Evolutionary conservation across 1,140 invertebrate species (phyloP).

Genomic region (Bombus turneri): DNA sequence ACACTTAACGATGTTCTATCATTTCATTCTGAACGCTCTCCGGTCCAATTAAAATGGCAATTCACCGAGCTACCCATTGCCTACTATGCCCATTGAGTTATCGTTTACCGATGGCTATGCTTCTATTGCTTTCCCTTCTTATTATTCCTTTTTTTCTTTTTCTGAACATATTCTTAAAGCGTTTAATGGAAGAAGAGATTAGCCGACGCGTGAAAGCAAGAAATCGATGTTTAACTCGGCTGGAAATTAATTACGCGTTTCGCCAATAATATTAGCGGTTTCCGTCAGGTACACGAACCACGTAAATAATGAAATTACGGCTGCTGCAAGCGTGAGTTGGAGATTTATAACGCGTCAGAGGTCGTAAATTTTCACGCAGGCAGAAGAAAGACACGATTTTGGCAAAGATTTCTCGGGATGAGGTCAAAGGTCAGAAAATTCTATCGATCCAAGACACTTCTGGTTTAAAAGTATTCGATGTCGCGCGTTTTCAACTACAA

Average conservation of each 20-base stretch:
- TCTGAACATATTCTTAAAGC: background rate
- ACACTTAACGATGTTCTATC: background rate
- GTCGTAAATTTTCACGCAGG: slow-evolving; percentile 38
- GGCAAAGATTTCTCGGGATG: slow-evolving; percentile 31
- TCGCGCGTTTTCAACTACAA: background rate
- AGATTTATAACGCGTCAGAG: background rate
- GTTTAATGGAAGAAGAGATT: background rate
- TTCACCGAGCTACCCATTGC: background rate
- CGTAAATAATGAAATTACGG: slow-evolving; percentile 2
- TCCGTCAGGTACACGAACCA: background rate
- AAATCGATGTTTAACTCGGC: background rate
- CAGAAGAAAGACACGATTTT: slow-evolving; percentile 28
- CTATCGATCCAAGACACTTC: background rate
- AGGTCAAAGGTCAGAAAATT: slow-evolving; percentile 42
- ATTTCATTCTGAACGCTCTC: slow-evolving; percentile 4
- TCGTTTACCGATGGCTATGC: background rate
- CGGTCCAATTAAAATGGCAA: background rate
- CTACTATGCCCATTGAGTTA: background rate
- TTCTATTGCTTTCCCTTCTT: background rate
- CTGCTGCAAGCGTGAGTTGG: background rate
- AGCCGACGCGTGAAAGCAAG: background rate
- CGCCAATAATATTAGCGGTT: background rate
- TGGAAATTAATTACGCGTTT: slow-evolving; percentile 14
- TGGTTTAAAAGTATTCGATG: no score
- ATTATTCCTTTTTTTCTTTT: background rate